Evolutionary conservation across 2,113 vertebrate species (phyloP), one percentile per base, ranked within the genome.

Genomic region (Pelvicachromis taeniatus): DNA sequence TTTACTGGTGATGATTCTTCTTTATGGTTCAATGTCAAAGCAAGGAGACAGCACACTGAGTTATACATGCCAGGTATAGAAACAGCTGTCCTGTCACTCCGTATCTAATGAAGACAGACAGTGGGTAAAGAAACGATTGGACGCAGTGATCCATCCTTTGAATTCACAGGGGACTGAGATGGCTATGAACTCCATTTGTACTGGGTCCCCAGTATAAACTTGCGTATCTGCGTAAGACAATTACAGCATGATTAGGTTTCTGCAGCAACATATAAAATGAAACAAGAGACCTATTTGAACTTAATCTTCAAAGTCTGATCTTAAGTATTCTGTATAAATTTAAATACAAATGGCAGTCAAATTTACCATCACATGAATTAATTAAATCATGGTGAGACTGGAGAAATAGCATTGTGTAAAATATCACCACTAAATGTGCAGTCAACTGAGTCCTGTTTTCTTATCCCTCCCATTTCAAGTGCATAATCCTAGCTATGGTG

Each of bases 101-200:
- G 91, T 92, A 86, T 92, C 90, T 92, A 91, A 93, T 85, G 70
- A 13, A 73, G 89, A 93, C 45, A 65, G 94, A 93, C 90, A 87
- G 90, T 21, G 89, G 89, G 90, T 91, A 93, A 89, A 92, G 91
- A 94, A 94, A 91, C 78, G 86, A 94, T 93, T 94, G 80, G 93
- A 92, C 5, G 88, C 94, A 94, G 90, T 85, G 83, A 84, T 82
- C 75, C 82, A 85, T 88, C 85, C 58, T 70, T 80, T 89, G 21
- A 79, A 78, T 68, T 84, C 88, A 73, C 21, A 16, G 53, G 38
- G 84, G 75, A 73, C 14, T 50, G 75, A 81, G 81, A 89, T 31
- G 63, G 81, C 31, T 85, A 90, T 87, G 91, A 92, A 88, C 84
- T 87, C 73, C 1, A 13, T 77, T 83, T 90, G 84, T 84, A 78